Percentiles rank a stretch among this genome's conserved stretches.
These are phyloP conservation scores for Hirundichthys speculiger DNA, from an alignment of 2,113 vertebrate species.

Conservation along the genomic window DNA sequence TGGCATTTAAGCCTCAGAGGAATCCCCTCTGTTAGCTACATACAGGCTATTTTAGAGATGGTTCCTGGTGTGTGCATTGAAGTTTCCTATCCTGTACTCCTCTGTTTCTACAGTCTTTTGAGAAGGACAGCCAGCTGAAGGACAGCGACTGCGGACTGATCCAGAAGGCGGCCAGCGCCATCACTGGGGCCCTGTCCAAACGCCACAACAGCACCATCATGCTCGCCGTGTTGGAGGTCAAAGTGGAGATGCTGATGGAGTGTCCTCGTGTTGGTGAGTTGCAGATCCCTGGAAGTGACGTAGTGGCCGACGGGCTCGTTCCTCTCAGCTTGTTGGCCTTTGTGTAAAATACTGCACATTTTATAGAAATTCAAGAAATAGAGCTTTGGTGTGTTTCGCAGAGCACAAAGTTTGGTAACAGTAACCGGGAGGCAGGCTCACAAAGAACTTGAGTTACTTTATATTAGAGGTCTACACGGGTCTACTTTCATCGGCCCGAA, in stretches of 20 bases:
- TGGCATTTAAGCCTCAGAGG: no score
- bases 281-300: no score
- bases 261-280: slow-evolving; percentile 81
- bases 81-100: not conserved
- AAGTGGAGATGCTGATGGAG: slow-evolving; percentile 84
- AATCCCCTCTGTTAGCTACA: no score
- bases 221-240: slow-evolving; percentile 90
- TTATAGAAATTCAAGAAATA: no score
- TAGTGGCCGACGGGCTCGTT: no score
- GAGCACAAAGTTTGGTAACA: no score
- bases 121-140: slow-evolving; percentile 78
- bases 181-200: slow-evolving; percentile 89
- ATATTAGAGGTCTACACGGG: no score
- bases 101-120: slow-evolving; percentile 83
- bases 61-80: not conserved
- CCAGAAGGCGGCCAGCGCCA: slow-evolving; percentile 84
- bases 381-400: no score
- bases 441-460: no score
- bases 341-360: not conserved
- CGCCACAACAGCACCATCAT: slow-evolving; percentile 91
- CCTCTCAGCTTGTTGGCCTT: no score
- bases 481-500: no score
- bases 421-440: no score
- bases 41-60: not conserved
- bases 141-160: slow-evolving; percentile 85